Percentiles rank a stretch among this genome's conserved stretches.
Conservation (phyloP, 2,113 vertebrate genomes). For the Coracopsis vasa region DNA sequence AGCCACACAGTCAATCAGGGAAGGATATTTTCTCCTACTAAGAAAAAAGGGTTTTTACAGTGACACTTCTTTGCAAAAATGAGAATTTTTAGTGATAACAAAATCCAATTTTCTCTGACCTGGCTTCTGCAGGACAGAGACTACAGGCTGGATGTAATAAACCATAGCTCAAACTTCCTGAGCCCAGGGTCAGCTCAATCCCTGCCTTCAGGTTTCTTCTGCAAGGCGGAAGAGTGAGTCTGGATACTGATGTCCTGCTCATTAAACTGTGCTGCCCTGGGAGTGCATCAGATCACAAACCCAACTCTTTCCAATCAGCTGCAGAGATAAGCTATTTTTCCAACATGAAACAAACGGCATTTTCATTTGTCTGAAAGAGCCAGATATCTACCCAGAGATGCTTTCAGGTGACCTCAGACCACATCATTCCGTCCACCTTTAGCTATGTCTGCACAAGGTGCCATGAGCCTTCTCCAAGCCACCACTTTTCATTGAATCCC, state of each 20-base stretch:
- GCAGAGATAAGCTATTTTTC: not conserved
- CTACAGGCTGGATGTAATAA: not conserved
- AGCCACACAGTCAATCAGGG: not conserved
- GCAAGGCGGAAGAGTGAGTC: not conserved
- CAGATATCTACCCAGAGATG: accelerated
- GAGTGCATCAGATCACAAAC: accelerated
- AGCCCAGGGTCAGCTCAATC: not conserved
- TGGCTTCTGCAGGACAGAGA: not conserved
- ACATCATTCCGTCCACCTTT: not conserved
- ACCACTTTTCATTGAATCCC: accelerated
- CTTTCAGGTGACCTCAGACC: not conserved
- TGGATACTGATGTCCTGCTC: accelerated
- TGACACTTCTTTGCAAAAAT: not conserved
- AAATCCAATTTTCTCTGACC: slow-evolving; percentile 6
- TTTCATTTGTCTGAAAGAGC: not conserved
- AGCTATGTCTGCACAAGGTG: accelerated
- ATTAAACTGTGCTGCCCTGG: accelerated
- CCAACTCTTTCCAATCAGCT: accelerated
- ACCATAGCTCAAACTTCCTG: not conserved
- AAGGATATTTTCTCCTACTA: not conserved
- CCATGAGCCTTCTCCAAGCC: not conserved
- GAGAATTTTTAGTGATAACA: not conserved
- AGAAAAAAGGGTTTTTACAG: not conserved
- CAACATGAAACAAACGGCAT: not conserved
- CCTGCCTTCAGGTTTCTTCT: not conserved